Evolutionary conservation across 2,113 vertebrate genomes (phyloP), one percentile per base, ranked within the genome.

Genomic region (Sylvietta virens): DNA sequence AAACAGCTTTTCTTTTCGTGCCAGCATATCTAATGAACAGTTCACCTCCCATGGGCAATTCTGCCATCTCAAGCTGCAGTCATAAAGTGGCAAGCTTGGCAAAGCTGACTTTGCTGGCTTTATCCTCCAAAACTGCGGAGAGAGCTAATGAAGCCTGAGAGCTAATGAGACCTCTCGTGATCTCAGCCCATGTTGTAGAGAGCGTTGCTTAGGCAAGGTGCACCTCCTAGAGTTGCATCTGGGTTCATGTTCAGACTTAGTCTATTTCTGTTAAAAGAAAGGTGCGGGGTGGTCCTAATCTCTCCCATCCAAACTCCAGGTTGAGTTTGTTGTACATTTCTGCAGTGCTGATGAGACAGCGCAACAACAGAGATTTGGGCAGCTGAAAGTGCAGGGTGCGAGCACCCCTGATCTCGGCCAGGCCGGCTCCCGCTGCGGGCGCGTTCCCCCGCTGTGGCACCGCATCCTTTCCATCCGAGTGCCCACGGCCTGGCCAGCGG

Each of bases 21-120:
- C 96, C 96, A 96, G 93, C 95, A 93, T 94, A 93, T 95, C 96
- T 96, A 95, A 97, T 66, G 94, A 97, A 40, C 91, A 94, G 88
- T 92, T 97, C 94, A 76, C 91, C 95, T 96, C 94, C 91, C 95
- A 89, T 96, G 94, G 96, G 95, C 92, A 58, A 96, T 93, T 88
- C 95, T 94, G 88, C 86, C 95, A 92, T 95, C 96, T 83, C 71
- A 83, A 93, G 78, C 94, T 89, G 81, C 86, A 92, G 90, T 70
- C 94, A 13, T 84, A 65, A 94, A 69, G 79, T 87, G 94, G 90
- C 95, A 83, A 85, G 90, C 92, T 93, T 96, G 96, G 96, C 94
- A 94, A 42, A 90, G 94, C 92, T 30, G 64, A 22, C 92, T 40
- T 80, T 9, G 31, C 94, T 86, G 82, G 88, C 91, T 71, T 87